Percentiles rank a stretch among this genome's conserved stretches.
These are phyloP conservation scores for Pimephales promelas DNA, from an alignment of 2,113 vertebrate species.

Conservation along the genomic window DNA sequence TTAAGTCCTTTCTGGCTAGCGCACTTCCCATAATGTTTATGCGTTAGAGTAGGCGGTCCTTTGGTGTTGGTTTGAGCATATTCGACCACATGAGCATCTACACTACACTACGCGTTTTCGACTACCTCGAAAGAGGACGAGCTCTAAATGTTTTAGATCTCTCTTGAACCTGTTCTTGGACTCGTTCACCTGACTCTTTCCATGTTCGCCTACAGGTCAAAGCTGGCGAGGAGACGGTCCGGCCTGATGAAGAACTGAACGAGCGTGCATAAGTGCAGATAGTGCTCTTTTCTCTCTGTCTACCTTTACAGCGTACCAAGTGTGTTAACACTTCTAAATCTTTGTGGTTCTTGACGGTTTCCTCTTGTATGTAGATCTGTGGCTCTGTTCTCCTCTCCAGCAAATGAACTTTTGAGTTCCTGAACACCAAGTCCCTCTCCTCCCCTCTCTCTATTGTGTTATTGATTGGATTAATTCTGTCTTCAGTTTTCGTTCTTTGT, in stretches of 20 bases:
- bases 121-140: too few relatives aligned
- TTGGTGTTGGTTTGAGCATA: too few relatives aligned
- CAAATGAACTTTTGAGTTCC: constrained; percentile 72
- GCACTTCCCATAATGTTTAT: too few relatives aligned
- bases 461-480: constrained; percentile 63
- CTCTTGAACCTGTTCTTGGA: too few relatives aligned
- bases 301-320: constrained; percentile 77
- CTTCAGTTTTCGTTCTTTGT: constrained; percentile 66
- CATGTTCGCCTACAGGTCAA: constrained; percentile 80
- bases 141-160: too few relatives aligned
- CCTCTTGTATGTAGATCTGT: constrained; percentile 92
- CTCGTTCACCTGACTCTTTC: not conserved
- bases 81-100: too few relatives aligned
- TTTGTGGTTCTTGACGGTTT: constrained; percentile 91
- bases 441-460: constrained; percentile 68
- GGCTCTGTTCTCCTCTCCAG: constrained; percentile 83
- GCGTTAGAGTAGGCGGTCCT: too few relatives aligned
- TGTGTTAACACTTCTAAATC: constrained; percentile 86
- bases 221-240: constrained; percentile 89
- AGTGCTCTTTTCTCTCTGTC: constrained; percentile 64
- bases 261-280: constrained; percentile 62
- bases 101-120: too few relatives aligned
- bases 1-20: too few relatives aligned
- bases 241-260: constrained; percentile 82
- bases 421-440: constrained; percentile 61